Evolutionary conservation across 2,888 invertebrate species (phyloP).

Genomic region (Drosophila nr. perissopoda): DNA sequence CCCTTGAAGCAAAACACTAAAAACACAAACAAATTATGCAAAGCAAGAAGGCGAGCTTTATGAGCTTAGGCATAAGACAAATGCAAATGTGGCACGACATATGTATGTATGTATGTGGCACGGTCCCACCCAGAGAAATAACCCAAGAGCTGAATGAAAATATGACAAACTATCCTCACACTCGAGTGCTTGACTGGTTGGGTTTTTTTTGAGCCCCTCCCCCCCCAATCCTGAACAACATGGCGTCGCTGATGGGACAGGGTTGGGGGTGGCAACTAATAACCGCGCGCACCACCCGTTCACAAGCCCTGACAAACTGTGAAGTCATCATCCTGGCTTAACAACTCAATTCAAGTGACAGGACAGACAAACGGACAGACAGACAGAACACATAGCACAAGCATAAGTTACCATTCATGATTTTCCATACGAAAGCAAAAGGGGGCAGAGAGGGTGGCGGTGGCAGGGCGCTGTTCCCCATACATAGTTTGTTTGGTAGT

Average conservation of each 20-base stretch:
- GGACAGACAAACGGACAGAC: constrained; percentile 31
- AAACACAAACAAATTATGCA: constrained; percentile 34
- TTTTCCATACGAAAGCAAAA: constrained; percentile 36
- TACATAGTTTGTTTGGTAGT: constrained; percentile 44
- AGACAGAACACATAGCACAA: constrained; percentile 29
- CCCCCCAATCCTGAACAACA: constrained; percentile 7
- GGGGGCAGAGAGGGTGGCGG: constrained; percentile 2
- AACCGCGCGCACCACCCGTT: constrained; percentile 51
- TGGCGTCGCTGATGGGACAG: constrained; percentile 13
- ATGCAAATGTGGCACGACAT: constrained; percentile 76
- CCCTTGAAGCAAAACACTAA: constrained; percentile 5
- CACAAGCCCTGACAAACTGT: constrained; percentile 75
- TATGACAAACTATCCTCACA: constrained; percentile 72
- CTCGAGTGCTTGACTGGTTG: constrained; percentile 40
- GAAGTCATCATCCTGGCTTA: constrained; percentile 81
- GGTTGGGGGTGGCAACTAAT: constrained; percentile 35
- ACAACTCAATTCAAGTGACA: constrained; percentile 79
- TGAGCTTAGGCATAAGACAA: constrained; percentile 63
- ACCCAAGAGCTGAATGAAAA: constrained; percentile 37
- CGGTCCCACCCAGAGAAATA: constrained; percentile 37
- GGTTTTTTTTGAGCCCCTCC: constrained; percentile 30
- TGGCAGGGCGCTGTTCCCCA: constrained; percentile 13
- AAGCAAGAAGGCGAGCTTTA: constrained; percentile 45
- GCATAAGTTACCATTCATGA: constrained; percentile 77
- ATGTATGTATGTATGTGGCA: constrained; percentile 17